Evolutionary conservation across 2,797 vertebrate species (phyloP), one percentile per base, ranked within the genome.

Genomic region (Triplophysa yarkandensis): DNA sequence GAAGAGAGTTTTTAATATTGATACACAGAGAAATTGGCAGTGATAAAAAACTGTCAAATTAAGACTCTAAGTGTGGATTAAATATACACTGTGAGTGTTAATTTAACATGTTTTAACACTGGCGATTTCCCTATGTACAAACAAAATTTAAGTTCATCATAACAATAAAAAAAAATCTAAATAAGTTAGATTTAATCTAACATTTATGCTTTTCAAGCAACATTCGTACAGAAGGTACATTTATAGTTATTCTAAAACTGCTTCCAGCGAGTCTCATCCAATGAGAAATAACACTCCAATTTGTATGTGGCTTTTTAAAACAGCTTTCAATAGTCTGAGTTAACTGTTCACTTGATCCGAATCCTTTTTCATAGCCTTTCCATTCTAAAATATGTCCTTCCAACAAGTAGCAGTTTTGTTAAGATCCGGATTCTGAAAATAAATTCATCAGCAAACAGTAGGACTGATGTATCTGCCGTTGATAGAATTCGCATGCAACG

Each of bases 391-490:
- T 9, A 36, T 62, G 30, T 4, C 3, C 41, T 60, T 44, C 4
- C 8, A 61, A 71, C 30, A 62, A 39, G 43, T 50, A 46, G 10
- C 19, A 48, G 41, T 71, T 50, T 50, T 48, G 57, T 27, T n/a
- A 36, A 61, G 16, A 43, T 71, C 30, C 36, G 16, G 14, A 43
- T 34, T 10, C 13, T 36, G 41, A 61, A 71, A 71, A 25, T 43
- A 6, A 50, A n/a, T n/a, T 50, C 30, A 71, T 36, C 43, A 58
- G 17, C 16, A 71, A 62, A 16, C 10, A 62, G 4, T 21, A 28
- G 69, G 41, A 36, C 58, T 54, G 65, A 68, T 68, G 34, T 28
- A 39, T 68, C 9, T 54, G 8, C 30, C 32, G 55, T n/a, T 58
- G 28, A 32, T n/a, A 58, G 28, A 30, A 58, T 32, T 58, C 10